A percentile compares a stretch with the other conserved stretches of the same genome.
These are phyloP conservation scores for Prietella phreatophila DNA, from an alignment of 2,113 vertebrate genomes.

Conservation along the genomic window DNA sequence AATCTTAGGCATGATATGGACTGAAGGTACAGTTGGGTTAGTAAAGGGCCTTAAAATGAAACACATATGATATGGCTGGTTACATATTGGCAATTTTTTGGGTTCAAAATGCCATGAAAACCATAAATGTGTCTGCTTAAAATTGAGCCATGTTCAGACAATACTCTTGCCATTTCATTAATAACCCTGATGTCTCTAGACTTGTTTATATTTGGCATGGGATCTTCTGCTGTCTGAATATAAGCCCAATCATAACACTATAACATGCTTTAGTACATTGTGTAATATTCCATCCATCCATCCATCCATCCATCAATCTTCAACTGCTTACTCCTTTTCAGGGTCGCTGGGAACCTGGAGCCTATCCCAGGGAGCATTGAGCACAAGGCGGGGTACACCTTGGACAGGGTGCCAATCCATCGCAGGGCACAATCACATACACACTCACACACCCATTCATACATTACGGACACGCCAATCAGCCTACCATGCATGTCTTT, in stretches of 20 bases:
- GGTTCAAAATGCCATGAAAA: neutral
- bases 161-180: neutral
- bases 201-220: neutral
- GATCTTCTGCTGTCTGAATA: neutral
- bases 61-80: neutral
- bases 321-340: too few relatives aligned
- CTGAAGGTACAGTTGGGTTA: too few relatives aligned
- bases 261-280: neutral
- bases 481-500: too few relatives aligned
- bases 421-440: too few relatives aligned
- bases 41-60: neutral
- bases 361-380: too few relatives aligned
- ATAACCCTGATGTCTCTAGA: neutral
- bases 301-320: too few relatives aligned
- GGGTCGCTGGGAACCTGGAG: too few relatives aligned
- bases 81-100: neutral
- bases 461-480: too few relatives aligned
- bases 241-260: neutral
- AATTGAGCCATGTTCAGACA: neutral
- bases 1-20: neutral
- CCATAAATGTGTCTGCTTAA: neutral
- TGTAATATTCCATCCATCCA: too few relatives aligned
- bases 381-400: too few relatives aligned
- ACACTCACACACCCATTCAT: too few relatives aligned
- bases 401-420: too few relatives aligned